These are phyloP conservation scores for Epinephelus malabaricus DNA, from an alignment of 2,797 vertebrate genomes.

Conservation along the genomic window DNA sequence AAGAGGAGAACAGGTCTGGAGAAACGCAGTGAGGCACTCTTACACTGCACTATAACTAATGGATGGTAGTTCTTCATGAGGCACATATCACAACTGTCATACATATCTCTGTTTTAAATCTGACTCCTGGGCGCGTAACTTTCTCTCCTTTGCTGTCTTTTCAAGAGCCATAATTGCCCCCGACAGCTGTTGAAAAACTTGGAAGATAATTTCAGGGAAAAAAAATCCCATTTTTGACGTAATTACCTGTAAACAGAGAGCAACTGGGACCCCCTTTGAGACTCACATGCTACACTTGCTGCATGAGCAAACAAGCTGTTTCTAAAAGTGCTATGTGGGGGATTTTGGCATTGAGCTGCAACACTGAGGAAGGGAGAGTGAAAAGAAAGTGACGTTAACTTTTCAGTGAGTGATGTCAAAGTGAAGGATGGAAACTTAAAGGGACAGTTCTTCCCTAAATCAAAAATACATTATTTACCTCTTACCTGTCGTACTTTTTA, in stretches of 20 bases:
- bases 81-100: conserved; percentile 34
- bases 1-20: conserved; percentile 50
- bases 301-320: conserved; percentile 41
- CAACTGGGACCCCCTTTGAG: conserved; percentile 41
- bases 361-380: conserved; percentile 25
- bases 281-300: conserved; percentile 34
- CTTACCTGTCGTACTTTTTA: no score
- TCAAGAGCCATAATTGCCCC: conserved; percentile 47
- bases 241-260: conserved; percentile 59
- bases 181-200: conserved; percentile 59
- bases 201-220: conserved; percentile 28
- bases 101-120: conserved; percentile 55
- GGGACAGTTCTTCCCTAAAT: no score
- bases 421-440: conserved; percentile 22
- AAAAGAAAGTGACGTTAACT: conserved; percentile 50
- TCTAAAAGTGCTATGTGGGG: conserved; percentile 27
- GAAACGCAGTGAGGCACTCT: conserved; percentile 40
- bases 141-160: conserved; percentile 35
- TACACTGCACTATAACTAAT: conserved; percentile 29
- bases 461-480: no score
- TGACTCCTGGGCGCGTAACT: conserved; percentile 40
- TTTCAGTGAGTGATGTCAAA: conserved; percentile 45
- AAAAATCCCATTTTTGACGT: conserved; percentile 53
- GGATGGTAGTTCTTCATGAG: conserved; percentile 40
- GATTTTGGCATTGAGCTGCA: conserved; percentile 36